phyloP scores from a whole-genome alignment of 2,113 vertebrate species.

The Aepyceros melampus region DNA sequence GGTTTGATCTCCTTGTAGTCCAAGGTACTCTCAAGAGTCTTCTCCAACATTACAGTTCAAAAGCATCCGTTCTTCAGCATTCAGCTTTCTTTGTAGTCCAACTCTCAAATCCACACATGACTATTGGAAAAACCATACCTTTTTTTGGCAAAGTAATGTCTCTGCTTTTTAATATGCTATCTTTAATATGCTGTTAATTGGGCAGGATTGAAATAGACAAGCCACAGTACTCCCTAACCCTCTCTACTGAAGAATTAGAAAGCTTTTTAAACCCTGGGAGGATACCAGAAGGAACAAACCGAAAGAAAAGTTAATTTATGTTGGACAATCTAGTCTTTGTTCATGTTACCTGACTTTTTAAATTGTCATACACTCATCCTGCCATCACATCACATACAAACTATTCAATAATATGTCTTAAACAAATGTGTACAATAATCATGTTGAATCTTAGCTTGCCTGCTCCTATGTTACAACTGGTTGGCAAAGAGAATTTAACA shows the following conservation, averaged over 20 bases:
- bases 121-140: neutral
- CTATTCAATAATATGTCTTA: neutral
- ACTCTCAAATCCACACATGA: neutral
- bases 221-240: neutral
- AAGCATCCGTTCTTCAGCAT: neutral
- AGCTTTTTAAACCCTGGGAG: neutral
- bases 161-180: neutral
- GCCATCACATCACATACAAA: neutral
- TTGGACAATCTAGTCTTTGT: neutral
- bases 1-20: neutral
- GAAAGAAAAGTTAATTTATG: neutral
- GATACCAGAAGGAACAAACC: neutral
- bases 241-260: neutral
- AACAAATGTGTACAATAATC: neutral
- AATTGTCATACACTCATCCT: neutral
- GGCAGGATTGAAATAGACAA: neutral
- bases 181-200: neutral
- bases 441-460: neutral
- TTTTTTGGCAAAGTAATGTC: neutral
- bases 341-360: neutral
- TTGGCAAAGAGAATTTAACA: conserved; percentile 16
- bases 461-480: neutral
- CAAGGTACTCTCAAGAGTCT: neutral
- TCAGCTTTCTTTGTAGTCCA: neutral
- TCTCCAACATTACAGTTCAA: neutral